Evolutionary conservation across 2,113 vertebrate genomes (phyloP).

Genomic region (Donacobius atricapilla): DNA sequence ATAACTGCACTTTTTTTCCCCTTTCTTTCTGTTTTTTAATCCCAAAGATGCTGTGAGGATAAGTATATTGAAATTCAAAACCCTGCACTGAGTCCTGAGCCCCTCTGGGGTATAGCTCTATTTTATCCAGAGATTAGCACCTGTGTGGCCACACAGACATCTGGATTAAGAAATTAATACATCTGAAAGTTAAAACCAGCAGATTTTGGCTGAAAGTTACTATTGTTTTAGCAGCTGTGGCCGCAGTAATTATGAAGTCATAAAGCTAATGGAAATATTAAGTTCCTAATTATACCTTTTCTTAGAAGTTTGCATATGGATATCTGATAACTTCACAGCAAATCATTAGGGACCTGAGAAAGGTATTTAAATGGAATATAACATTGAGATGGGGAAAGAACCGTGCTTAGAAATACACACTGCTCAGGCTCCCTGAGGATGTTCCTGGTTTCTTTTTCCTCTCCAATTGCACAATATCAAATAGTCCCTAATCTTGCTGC

Average conservation of each 20-base stretch:
- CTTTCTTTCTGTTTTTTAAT: not conserved
- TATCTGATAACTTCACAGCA: not conserved
- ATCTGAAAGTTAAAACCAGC: not conserved
- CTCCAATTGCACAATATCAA: not conserved
- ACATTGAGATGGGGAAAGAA: not conserved
- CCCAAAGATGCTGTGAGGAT: not conserved
- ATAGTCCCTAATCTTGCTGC: not conserved
- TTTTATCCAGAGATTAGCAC: not conserved
- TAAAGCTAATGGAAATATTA: not conserved
- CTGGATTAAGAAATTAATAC: not conserved
- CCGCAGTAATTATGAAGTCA: not conserved
- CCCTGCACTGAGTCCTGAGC: not conserved
- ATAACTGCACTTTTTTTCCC: not conserved
- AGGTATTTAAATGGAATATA: not conserved
- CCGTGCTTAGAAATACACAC: not conserved
- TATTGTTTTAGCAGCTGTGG: not conserved
- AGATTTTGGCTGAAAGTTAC: not conserved
- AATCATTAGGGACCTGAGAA: not conserved
- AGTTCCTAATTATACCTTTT: not conserved
- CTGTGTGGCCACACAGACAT: not conserved
- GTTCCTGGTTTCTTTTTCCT: not conserved
- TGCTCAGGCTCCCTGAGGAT: not conserved
- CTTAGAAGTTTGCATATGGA: not conserved
- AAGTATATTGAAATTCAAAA: not conserved
- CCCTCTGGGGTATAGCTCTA: not conserved